Evolutionary conservation across 2,797 vertebrate species (phyloP).

Genomic region (Anolis apletophallus): DNA sequence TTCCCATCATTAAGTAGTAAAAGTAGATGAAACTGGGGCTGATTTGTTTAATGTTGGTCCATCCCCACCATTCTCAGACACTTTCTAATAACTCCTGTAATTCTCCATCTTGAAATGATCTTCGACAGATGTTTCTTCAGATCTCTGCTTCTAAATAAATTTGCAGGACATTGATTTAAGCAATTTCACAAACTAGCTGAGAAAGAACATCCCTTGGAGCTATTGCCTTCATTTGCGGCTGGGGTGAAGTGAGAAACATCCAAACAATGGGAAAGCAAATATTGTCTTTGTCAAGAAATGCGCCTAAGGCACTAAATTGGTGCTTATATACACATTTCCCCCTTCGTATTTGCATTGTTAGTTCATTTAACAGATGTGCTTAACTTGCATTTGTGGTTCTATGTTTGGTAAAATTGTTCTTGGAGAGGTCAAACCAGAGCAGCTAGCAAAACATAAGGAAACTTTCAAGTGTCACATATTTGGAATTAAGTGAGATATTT

Average conservation of each 20-base stretch:
- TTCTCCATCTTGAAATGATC: constrained; percentile 22
- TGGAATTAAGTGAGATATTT: not conserved
- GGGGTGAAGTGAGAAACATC: constrained; percentile 58
- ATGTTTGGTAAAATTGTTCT: constrained; percentile 51
- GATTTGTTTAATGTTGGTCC: not conserved
- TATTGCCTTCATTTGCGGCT: constrained; percentile 50
- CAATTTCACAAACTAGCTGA: constrained; percentile 22
- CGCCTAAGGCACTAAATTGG: constrained; percentile 53
- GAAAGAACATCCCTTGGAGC: not conserved
- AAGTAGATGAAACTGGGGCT: not conserved
- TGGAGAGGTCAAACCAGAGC: constrained; percentile 54
- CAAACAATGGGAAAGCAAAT: constrained; percentile 63
- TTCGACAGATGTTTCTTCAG: not conserved
- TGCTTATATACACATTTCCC: constrained; percentile 48
- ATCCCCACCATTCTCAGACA: not conserved
- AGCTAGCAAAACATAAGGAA: constrained; percentile 19
- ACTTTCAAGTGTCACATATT: not conserved
- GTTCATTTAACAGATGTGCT: constrained; percentile 71
- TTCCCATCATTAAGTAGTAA: not conserved
- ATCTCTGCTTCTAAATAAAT: not conserved
- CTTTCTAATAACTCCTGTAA: not conserved
- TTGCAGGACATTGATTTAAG: constrained; percentile 8
- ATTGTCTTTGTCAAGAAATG: constrained; percentile 32
- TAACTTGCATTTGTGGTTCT: constrained; percentile 57
- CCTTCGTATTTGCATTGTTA: constrained; percentile 56